These are phyloP conservation scores for Nyctibius bracteatus DNA, from an alignment of 2,113 vertebrate genomes.

Conservation along the genomic window DNA sequence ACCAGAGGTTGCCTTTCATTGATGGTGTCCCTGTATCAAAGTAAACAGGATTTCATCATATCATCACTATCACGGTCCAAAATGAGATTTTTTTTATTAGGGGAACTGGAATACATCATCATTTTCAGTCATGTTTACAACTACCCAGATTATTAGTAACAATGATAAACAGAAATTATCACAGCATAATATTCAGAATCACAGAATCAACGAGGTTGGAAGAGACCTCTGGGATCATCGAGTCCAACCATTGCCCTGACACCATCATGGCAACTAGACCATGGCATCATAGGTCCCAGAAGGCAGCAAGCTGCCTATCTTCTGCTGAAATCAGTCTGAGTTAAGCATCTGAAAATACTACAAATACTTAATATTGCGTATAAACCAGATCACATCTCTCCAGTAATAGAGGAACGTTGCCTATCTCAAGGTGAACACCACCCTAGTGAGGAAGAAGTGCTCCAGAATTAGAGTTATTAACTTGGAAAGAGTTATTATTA, in stretches of 20 bases:
- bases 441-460: not conserved
- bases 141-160: not conserved
- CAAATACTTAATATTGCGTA: not conserved
- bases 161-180: not conserved
- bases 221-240: no score
- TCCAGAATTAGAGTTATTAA: not conserved
- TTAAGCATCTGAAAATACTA: not conserved
- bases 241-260: no score
- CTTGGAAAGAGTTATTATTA: not conserved
- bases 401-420: rapidly evolving
- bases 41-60: not conserved
- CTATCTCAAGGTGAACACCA: not conserved
- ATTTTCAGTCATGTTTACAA: not conserved
- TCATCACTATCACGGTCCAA: not conserved
- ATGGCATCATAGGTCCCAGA: not conserved
- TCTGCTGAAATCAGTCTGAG: not conserved
- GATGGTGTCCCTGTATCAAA: not conserved
- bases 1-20: not conserved
- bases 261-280: no score
- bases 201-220: no score
- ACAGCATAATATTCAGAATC: not conserved
- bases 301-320: not conserved
- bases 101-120: not conserved
- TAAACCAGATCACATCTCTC: not conserved
- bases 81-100: not conserved